Conservation (phyloP, 2,888 invertebrate species). For the Dolomedes plantarius region DNA sequence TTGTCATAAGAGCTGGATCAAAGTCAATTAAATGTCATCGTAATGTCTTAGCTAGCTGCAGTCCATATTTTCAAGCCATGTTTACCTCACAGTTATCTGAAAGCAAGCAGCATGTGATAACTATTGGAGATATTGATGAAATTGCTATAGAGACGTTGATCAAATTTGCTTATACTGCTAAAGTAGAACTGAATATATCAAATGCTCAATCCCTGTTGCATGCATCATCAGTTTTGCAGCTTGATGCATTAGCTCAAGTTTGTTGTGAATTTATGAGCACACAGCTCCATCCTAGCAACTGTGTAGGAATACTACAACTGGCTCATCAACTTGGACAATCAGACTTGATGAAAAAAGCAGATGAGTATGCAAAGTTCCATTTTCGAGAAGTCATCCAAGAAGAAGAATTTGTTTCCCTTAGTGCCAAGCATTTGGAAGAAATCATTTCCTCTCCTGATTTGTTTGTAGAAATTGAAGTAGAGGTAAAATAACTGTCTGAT, state of each 20-base stretch:
- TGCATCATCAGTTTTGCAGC: constrained; percentile 78
- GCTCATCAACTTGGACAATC: constrained; percentile 78
- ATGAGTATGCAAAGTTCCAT: constrained; percentile 76
- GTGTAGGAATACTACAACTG: constrained; percentile 78
- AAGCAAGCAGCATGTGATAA: constrained; percentile 74
- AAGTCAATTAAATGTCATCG: constrained; percentile 77
- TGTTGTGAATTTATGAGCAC: constrained; percentile 78
- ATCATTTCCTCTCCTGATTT: constrained; percentile 70
- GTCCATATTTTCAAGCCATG: constrained; percentile 79
- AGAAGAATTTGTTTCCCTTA: constrained; percentile 76
- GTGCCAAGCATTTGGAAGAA: constrained; percentile 74
- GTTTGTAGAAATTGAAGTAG: constrained; percentile 73
- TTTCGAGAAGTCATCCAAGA: constrained; percentile 75
- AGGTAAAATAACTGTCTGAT: constrained; percentile 73
- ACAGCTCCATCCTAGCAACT: constrained; percentile 77
- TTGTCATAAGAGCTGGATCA: constrained; percentile 75
- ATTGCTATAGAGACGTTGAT: constrained; percentile 76
- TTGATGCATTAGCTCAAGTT: constrained; percentile 77
- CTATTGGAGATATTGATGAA: constrained; percentile 76
- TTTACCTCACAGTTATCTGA: constrained; percentile 78
- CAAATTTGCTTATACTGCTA: constrained; percentile 78
- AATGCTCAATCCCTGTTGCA: constrained; percentile 78
- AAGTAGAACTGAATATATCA: constrained; percentile 76
- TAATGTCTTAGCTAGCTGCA: constrained; percentile 77
- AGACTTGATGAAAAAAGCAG: constrained; percentile 76